Evolutionary conservation across 2,113 vertebrate species (phyloP).

Genomic region (Limanda limanda): DNA sequence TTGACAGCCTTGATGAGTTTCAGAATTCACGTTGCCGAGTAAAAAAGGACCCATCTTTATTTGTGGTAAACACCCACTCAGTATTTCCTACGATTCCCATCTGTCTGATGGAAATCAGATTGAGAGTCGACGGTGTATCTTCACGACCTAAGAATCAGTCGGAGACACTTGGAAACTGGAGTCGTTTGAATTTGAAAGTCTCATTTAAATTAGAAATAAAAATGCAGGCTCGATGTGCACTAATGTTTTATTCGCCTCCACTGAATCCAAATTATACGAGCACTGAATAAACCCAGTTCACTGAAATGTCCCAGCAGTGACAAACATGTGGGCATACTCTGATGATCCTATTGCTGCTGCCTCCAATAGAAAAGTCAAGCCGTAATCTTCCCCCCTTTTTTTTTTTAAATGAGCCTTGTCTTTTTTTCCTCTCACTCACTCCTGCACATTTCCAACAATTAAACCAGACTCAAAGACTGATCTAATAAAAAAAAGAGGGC

Average conservation of each 20-base stretch:
- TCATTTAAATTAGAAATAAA: not conserved
- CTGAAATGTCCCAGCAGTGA: not conserved
- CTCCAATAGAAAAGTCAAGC: not conserved
- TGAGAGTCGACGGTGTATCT: not conserved
- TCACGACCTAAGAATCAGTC: not conserved
- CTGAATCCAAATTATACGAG: conserved; percentile 22
- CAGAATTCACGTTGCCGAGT: conserved; percentile 9
- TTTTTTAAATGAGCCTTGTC: not conserved
- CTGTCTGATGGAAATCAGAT: conserved; percentile 7
- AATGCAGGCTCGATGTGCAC: not conserved
- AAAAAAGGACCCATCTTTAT: conserved; percentile 32
- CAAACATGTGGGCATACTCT: not conserved
- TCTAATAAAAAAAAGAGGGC: not conserved
- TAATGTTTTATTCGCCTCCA: conserved; percentile 1
- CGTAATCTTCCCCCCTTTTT: too few relatives aligned
- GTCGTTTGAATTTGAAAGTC: too few relatives aligned
- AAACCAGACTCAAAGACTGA: not conserved
- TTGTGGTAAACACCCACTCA: conserved; percentile 51
- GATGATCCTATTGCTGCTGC: not conserved
- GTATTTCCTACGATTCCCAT: conserved; percentile 16
- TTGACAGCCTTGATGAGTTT: conserved; percentile 42
- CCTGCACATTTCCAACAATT: conserved; percentile 10
- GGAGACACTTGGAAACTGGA: too few relatives aligned
- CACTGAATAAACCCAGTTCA: conserved; percentile 16
- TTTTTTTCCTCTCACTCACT: conserved; percentile 14